phyloP scores from a whole-genome alignment of 2,888 invertebrate species.

The Linyphia triangularis region DNA sequence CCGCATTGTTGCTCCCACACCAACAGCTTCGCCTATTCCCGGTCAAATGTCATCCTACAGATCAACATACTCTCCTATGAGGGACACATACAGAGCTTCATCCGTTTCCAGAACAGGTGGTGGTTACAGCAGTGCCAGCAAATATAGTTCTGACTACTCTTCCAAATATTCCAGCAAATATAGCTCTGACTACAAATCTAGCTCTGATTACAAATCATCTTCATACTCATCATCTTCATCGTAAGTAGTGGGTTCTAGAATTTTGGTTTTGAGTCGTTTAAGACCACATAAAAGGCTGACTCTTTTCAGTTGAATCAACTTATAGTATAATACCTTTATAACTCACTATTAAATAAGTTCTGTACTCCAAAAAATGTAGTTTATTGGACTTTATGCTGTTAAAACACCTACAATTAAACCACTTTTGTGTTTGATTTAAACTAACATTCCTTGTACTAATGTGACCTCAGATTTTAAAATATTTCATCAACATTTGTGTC shows the following conservation, averaged over 20 bases:
- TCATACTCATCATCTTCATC: constrained; percentile 60
- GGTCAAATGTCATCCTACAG: constrained; percentile 67
- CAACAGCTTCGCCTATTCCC: constrained; percentile 63
- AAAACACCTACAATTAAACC: not conserved
- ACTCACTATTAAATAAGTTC: not conserved
- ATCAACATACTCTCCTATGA: constrained; percentile 68
- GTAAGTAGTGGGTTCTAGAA: constrained; percentile 27
- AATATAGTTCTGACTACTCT: constrained; percentile 73
- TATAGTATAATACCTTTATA: not conserved
- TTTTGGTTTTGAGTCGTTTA: not conserved
- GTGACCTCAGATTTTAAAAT: too few relatives aligned
- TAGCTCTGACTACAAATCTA: constrained; percentile 63
- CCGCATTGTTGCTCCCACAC: constrained; percentile 62
- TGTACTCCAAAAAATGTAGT: not conserved
- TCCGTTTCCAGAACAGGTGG: constrained; percentile 41
- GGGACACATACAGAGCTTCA: constrained; percentile 71
- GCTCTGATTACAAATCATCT: constrained; percentile 63
- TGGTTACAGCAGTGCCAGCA: constrained; percentile 36
- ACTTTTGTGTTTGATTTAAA: not conserved
- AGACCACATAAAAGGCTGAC: too few relatives aligned
- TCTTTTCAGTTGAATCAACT: too few relatives aligned
- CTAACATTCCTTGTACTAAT: too few relatives aligned
- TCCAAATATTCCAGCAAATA: constrained; percentile 70
- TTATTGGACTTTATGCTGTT: too few relatives aligned
- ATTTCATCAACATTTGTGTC: not conserved